Conservation (phyloP, 2,113 vertebrate genomes). For the Nothocercus nigrocapillus region DNA sequence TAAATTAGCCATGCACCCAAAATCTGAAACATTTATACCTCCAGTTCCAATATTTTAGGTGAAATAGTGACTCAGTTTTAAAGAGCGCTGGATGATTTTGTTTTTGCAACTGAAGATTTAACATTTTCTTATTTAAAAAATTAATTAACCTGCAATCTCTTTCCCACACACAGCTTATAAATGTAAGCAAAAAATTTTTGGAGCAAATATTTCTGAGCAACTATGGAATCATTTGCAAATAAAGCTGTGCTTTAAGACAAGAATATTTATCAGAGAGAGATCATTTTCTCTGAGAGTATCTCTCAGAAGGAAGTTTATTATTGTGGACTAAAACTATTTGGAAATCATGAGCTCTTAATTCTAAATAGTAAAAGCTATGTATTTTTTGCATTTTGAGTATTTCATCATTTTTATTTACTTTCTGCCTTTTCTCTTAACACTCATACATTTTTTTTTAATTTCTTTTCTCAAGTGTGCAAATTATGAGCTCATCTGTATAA, state of each 20-base stretch:
- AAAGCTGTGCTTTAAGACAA: background rate
- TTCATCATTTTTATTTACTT: background rate
- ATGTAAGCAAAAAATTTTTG: background rate
- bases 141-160: background rate
- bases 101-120: background rate
- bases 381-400: background rate
- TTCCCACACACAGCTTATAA: background rate
- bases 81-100: background rate
- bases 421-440: background rate
- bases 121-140: conserved; percentile 13
- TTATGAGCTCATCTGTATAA: background rate
- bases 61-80: background rate
- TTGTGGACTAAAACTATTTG: background rate
- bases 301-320: background rate
- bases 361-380: accelerated
- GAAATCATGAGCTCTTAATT: background rate
- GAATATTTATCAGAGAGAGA: background rate
- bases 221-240: background rate
- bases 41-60: background rate
- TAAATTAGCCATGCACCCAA: background rate
- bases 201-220: background rate
- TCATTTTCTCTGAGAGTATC: background rate
- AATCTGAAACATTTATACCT: background rate
- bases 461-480: background rate
- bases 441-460: background rate